Conservation (phyloP, 2,888 invertebrate genomes). For the Xylota sylvarum region DNA sequence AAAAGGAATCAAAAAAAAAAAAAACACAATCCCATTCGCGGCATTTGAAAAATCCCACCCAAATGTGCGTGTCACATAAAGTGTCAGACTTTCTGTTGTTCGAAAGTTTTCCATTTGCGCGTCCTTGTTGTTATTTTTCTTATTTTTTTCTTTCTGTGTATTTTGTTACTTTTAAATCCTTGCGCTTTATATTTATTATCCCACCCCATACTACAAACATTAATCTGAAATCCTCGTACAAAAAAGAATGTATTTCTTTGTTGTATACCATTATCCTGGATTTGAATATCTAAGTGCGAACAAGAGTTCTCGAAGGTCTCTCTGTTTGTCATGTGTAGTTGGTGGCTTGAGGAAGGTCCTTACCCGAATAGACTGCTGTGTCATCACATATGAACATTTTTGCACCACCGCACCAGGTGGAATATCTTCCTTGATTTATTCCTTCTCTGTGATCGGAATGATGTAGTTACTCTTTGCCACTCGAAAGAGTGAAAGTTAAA, state of each 20-base stretch:
- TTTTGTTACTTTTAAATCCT: slow-evolving; percentile 54
- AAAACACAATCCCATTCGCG: slow-evolving; percentile 39
- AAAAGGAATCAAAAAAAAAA: slow-evolving; percentile 24
- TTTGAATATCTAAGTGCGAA: slow-evolving; percentile 68
- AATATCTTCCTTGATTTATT: slow-evolving; percentile 25
- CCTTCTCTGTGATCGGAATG: slow-evolving; percentile 41
- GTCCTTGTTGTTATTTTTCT: slow-evolving; percentile 23
- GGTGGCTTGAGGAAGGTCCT: slow-evolving; percentile 2
- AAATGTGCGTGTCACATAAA: slow-evolving; percentile 61
- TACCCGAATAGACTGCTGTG: slow-evolving; percentile 26
- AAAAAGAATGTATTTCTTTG: slow-evolving; percentile 28
- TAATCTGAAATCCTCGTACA: slow-evolving; percentile 54
- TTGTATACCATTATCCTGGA: slow-evolving; percentile 58
- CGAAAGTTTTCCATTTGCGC: slow-evolving; percentile 52
- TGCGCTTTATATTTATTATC: slow-evolving; percentile 69
- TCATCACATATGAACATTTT: slow-evolving; percentile 26
- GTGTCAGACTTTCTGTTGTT: slow-evolving; percentile 49
- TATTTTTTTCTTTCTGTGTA: neutral
- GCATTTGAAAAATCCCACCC: slow-evolving; percentile 56
- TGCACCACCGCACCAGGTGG: slow-evolving; percentile 14
- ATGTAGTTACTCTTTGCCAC: slow-evolving; percentile 14
- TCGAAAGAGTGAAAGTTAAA: slow-evolving; percentile 31
- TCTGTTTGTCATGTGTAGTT: neutral
- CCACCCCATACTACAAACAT: neutral
- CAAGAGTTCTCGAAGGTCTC: slow-evolving; percentile 18